phyloP scores from a whole-genome alignment of 2,113 vertebrate genomes.

The Nothobranchius furzeri region DNA sequence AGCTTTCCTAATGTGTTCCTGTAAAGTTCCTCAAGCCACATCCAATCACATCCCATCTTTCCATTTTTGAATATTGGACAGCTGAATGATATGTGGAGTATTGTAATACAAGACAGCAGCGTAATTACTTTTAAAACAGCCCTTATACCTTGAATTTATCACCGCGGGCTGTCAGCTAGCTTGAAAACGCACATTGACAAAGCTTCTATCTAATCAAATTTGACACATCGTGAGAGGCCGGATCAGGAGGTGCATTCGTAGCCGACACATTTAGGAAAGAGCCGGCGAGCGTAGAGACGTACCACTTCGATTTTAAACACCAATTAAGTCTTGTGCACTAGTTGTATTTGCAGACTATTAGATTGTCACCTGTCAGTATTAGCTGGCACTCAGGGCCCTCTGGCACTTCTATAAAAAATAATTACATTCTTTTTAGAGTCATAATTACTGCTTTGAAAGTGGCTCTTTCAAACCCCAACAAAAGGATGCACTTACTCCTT shows the following conservation, averaged over 20 bases:
- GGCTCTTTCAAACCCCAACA: constrained; percentile 65
- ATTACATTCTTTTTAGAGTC: constrained; percentile 65
- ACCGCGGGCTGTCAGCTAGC: constrained; percentile 43
- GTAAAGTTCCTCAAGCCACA: too few species aligned
- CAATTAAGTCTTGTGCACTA: constrained; percentile 58
- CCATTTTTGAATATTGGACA: constrained; percentile 4
- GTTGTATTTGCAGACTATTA: constrained; percentile 57
- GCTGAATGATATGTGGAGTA: constrained; percentile 15
- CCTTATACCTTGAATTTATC: constrained; percentile 35
- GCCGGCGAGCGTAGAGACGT: constrained; percentile 48
- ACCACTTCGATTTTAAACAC: constrained; percentile 59
- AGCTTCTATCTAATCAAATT: constrained; percentile 51
- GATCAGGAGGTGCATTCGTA: constrained; percentile 47
- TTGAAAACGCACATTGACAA: constrained; percentile 27
- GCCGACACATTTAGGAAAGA: constrained; percentile 41
- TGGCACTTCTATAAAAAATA: constrained; percentile 68
- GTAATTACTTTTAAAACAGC: constrained; percentile 34
- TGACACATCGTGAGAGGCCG: constrained; percentile 56
- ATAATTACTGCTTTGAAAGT: constrained; percentile 72
- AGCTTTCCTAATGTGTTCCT: neutral
- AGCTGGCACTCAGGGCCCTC: constrained; percentile 49
- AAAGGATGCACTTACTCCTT: constrained; percentile 41
- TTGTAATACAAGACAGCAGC: constrained; percentile 33
- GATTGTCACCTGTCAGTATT: constrained; percentile 72
- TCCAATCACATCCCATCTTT: neutral